Evolutionary conservation across 2,797 vertebrate genomes (phyloP), one percentile per base, ranked within the genome.

Genomic region (Sarcoramphus papa): DNA sequence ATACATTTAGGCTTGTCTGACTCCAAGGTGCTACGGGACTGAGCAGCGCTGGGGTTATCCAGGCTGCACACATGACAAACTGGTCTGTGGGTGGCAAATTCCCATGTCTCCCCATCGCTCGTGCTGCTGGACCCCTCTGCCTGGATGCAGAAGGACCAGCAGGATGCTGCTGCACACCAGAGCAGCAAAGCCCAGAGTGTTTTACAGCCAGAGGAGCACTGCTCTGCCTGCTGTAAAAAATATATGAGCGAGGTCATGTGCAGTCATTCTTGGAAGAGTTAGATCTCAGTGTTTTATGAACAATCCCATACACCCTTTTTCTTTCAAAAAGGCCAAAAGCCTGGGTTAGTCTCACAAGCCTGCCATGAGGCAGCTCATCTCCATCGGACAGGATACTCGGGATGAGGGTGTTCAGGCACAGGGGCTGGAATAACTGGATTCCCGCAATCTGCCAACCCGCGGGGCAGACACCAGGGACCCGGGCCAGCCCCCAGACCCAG

Each of bases 361-460:
- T 50, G 43, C 56, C 27, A 16, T 6, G 28, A 60, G 47, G 67
- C 48, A 47, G 59, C 41, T 45, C 16, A 22, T 33, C 45, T 60
- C 50, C 59, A 47, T 23, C 1, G 0, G 21, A 17, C 18, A 18
- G 43, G 37, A 40, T 12, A 27, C 45, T 17, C 40, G 14, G 50
- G 27, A 57, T 40, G 21, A 24, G 31, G 41, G n/a, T 48, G 64
- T 31, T 37, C 41, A 43, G 40, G 53, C n/a, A 20, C 59, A 22
- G 41, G 7, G 53, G 9, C 59, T 24, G 37, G 37, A 37, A 37
- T 23, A 57, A 40, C 19, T 24, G 30, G 33, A 12, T 45, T 12
- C 14, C 51, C 2, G 1, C 41, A 28, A 31, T 14, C 27, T 4
- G 1, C 24, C 31, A 31, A 4, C 50, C 65, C 5, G 2, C 1